Conservation (phyloP, 2,113 vertebrate species). For the Scalopus aquaticus region DNA sequence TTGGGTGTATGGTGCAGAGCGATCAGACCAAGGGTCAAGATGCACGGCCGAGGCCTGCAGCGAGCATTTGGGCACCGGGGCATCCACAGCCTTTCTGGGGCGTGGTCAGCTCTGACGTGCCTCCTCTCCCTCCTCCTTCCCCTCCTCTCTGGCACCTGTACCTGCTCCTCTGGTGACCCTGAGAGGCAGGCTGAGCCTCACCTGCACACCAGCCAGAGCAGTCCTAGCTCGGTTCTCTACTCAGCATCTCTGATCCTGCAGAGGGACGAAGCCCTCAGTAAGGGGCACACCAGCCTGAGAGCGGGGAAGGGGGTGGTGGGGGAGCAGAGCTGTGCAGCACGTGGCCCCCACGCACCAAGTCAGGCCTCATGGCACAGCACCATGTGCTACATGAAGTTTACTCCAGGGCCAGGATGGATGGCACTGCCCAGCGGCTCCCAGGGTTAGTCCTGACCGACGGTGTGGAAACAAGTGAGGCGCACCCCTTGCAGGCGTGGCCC, state of each 20-base stretch:
- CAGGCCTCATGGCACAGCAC: no score
- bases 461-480: no score
- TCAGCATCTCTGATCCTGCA: background rate
- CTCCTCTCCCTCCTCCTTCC: background rate
- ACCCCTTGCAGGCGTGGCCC: background rate
- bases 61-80: background rate
- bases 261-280: background rate
- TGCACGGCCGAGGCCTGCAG: background rate
- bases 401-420: background rate
- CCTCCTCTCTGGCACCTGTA: background rate
- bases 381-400: no score
- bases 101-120: background rate
- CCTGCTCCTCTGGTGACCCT: background rate
- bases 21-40: background rate
- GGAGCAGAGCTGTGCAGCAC: background rate
- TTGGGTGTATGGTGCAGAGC: background rate
- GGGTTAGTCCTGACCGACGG: background rate
- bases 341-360: fast-evolving
- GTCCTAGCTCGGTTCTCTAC: background rate
- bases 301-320: no score
- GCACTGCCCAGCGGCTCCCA: background rate
- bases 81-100: background rate
- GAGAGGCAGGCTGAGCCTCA: background rate
- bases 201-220: no score
- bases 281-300: no score